Evolutionary conservation across 2,113 vertebrate genomes (phyloP).

Genomic region (Ploceus nigricollis): DNA sequence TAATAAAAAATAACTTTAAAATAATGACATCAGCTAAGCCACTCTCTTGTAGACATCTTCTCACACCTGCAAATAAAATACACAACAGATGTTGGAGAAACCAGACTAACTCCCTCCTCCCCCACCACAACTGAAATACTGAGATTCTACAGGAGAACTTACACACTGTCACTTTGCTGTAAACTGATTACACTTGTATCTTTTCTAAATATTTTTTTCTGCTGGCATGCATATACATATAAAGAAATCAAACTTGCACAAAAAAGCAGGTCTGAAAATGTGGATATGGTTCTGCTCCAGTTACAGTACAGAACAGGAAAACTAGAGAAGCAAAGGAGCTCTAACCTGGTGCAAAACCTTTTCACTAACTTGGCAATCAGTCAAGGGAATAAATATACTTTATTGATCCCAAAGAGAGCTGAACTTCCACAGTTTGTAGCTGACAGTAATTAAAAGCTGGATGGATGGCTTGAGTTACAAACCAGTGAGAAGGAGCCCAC

Average conservation of each 20-base stretch:
- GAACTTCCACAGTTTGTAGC: constrained; percentile 1
- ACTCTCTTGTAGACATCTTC: neutral
- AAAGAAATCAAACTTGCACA: neutral
- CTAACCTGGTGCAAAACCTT: constrained; percentile 46
- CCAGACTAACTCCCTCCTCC: neutral
- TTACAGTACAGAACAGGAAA: constrained; percentile 77
- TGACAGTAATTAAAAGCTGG: constrained; percentile 34
- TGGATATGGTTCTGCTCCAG: constrained; percentile 70
- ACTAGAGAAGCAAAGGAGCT: constrained; percentile 65
- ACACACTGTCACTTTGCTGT: neutral
- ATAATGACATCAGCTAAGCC: neutral
- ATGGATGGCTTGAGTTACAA: neutral
- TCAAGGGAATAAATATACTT: constrained; percentile 41
- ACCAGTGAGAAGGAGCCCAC: neutral
- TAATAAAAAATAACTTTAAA: constrained; percentile 29
- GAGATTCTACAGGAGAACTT: neutral
- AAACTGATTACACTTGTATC: neutral
- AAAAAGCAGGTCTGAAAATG: constrained; percentile 48
- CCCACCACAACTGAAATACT: neutral
- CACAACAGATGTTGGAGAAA: neutral
- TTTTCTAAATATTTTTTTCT: neutral
- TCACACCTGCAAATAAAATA: constrained; percentile 36
- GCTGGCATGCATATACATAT: neutral
- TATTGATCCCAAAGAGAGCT: constrained; percentile 37
- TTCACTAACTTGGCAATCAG: constrained; percentile 9